Evolutionary conservation across 2,888 invertebrate genomes (phyloP).

Genomic region (Conops quadrifasciatus): DNA sequence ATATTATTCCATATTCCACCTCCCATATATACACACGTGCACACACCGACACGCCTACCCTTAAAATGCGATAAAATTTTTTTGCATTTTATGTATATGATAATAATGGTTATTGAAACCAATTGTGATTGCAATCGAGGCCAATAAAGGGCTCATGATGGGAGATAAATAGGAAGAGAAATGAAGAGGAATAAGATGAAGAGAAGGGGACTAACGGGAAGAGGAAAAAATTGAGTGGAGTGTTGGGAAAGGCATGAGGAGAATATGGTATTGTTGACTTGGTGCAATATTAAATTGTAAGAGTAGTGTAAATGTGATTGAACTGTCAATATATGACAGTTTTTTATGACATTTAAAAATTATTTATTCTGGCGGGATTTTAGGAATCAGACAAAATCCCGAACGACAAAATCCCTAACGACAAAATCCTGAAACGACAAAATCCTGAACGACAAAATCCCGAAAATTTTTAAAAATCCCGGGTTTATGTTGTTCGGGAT

Average conservation of each 20-base stretch:
- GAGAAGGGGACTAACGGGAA: neutral
- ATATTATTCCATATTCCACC: neutral
- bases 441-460: too few species aligned
- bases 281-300: too few species aligned
- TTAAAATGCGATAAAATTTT: conserved; percentile 6
- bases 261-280: neutral
- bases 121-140: conserved; percentile 13
- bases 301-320: too few species aligned
- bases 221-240: conserved; percentile 1
- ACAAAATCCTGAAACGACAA: too few species aligned
- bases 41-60: neutral
- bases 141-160: neutral
- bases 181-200: neutral
- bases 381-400: too few species aligned
- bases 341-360: too few species aligned
- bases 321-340: too few species aligned
- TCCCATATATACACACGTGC: neutral
- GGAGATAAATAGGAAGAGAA: neutral
- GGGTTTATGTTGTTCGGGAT: too few species aligned
- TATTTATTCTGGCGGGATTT: too few species aligned
- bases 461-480: too few species aligned
- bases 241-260: neutral
- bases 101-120: conserved; percentile 8
- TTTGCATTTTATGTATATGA: conserved; percentile 22
- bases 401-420: too few species aligned